A percentile compares a stretch with the other conserved stretches of the same genome.
Conservation (phyloP, 2,888 invertebrate genomes). For the Chesias legatella region DNA sequence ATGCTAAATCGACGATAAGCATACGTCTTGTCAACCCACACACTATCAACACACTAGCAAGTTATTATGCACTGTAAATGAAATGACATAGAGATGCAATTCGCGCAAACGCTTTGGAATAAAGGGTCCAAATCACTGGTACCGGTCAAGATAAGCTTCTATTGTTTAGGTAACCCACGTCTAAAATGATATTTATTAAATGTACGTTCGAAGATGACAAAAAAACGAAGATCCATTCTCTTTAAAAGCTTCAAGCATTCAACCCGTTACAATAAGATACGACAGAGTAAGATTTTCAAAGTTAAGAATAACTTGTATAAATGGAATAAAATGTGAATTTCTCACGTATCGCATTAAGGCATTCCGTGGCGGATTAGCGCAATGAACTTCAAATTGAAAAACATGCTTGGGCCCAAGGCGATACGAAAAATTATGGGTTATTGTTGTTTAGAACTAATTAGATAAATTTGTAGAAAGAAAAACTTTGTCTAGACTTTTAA, state of each 20-base stretch:
- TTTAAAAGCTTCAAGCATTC: slow-evolving; percentile 1
- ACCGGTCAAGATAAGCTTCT: slow-evolving; percentile 23
- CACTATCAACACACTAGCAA: slow-evolving; percentile 22
- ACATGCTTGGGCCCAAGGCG: slow-evolving; percentile 21
- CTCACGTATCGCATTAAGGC: slow-evolving; percentile 43
- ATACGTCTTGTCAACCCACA: slow-evolving; percentile 75
- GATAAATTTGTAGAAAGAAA: slow-evolving; percentile 2
- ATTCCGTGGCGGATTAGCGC: slow-evolving; percentile 48
- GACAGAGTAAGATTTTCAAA: too few relatives aligned
- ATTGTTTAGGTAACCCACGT: slow-evolving; percentile 27
- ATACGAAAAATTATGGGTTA: slow-evolving; percentile 32
- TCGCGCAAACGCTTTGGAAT: slow-evolving; percentile 20
- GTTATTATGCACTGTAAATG: slow-evolving; percentile 35
- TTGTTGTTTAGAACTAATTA: slow-evolving; percentile 25
- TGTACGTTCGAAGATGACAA: slow-evolving; percentile 7
- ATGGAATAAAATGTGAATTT: slow-evolving; percentile 26
- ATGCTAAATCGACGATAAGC: slow-evolving; percentile 75
- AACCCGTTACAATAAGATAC: slow-evolving; percentile 10
- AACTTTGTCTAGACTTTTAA: background rate
- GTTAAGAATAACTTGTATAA: slow-evolving; percentile 17
- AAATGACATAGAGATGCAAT: slow-evolving; percentile 34
- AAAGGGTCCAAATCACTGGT: slow-evolving; percentile 19
- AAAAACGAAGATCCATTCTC: background rate
- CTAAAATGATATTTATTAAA: slow-evolving; percentile 19
- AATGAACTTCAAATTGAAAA: slow-evolving; percentile 36